Evolutionary conservation across 2,113 vertebrate species (phyloP), one percentile per base, ranked within the genome.

Genomic region (Propithecus coquereli): DNA sequence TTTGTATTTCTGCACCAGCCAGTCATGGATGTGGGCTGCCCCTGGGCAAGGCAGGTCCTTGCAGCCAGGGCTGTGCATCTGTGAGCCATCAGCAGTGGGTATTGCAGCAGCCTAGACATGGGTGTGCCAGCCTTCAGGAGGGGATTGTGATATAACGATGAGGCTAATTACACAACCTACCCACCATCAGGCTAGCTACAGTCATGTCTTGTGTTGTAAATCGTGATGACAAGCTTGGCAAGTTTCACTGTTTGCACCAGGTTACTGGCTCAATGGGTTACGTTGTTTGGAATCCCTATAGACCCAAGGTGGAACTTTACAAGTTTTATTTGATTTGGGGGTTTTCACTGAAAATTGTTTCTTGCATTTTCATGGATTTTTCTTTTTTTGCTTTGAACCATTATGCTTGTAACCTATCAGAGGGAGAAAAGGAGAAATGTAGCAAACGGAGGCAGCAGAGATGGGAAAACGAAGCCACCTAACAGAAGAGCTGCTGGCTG

Each of bases 311-410:
- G n/a, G 8, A 61, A 13, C 2, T 92, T 61, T 65, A 71, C 23
- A 89, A 83, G 40, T 82, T 82, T 74, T 87, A 92, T 76, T 94
- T 45, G 20, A 66, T 32, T 96, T 68, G 0, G 7, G 6, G 6
- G 9, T n/a, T 82, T 89, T 73, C 13, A 45, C 12, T 43, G 43
- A 94, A 91, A 86, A 77, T 45, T 52, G 4, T 66, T 81, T 82
- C 1, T 70, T n/a, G 73, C 8, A 47, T 92, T 88, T 90, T 68
- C 43, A 81, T 74, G 52, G 3, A 34, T 30, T 86, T 94, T 94
- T 40, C 14, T 83, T 65, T 80, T 6, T 91, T 93, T 5, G 5
- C 13, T 54, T 87, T 77, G 59, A 18, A 68, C 84, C 5, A 91
- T 74, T 2, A 54, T 0, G 40, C 22, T 82, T 27, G 0, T 59